Base-by-base conservation (phyloP, 2,113 vertebrate species). In the Corythornis cristatus region DNA sequence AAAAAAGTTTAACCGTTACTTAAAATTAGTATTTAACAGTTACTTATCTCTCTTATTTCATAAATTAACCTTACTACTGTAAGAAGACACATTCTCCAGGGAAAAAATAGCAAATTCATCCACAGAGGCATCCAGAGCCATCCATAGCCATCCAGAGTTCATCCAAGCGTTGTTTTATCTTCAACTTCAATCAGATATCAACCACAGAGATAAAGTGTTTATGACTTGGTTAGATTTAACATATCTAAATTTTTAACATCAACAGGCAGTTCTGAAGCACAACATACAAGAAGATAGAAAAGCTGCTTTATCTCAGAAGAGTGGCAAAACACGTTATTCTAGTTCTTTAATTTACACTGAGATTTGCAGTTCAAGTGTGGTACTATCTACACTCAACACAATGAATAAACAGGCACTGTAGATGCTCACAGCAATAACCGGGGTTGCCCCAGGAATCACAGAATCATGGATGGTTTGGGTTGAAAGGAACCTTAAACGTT, bases 1-100 rank as follows among this genome's bases (percentile, higher is more conserved):
- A 97, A 90, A 93, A 22, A 94, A 91, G 96, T 42, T 80, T 8
- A 67, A 51, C 17, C 50, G 48, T 80, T 50, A 76, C 15, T 68
- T 71, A 22, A 37, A 37, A 9, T 37, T 37, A 37, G 10, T 37
- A 19, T 42, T 80, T 8, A 67, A 51, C 17, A 53, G 48, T 80
- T 50, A 76, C 18, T 68, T 71, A 22, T 51, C 50, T 60, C 43
- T 86, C 45, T 42, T 11, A 2, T 43, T 67, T 75, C 43, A 61
- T 22, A 86, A 70, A 46, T 11, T 11, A 93, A 66, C 72, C 3
- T 8, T 1, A 9, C 12, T 29, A 31, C 23, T 31, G 20, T 35
- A 64, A 40, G 15, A 43, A 53, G 18, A 26, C 12, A 80, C 15
- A 8, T 20, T 56, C 14, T 31, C 20, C 56, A 15, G 23, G 4